Conservation (phyloP, 2,888 invertebrate genomes). For the Cremastinae sp. region DNA sequence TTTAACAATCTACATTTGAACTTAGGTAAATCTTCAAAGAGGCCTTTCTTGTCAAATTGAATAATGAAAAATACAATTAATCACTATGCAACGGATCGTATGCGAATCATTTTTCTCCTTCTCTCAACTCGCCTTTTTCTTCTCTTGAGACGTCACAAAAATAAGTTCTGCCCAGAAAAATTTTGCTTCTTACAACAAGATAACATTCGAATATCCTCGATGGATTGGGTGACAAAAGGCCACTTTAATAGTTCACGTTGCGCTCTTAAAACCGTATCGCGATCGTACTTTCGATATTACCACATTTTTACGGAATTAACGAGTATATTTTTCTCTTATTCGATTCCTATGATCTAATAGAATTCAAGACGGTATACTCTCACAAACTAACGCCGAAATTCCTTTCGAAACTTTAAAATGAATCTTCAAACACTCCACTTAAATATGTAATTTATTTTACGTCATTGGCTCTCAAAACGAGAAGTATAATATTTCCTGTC, state of each 20-base stretch:
- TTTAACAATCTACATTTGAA: slow-evolving; percentile 4
- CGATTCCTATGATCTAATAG: background rate
- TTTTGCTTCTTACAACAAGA: slow-evolving; percentile 60
- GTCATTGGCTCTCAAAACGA: too few species aligned
- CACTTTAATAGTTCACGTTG: slow-evolving; percentile 37
- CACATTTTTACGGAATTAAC: slow-evolving; percentile 34
- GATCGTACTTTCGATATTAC: slow-evolving; percentile 50
- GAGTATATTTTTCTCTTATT: slow-evolving; percentile 27
- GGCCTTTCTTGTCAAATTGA: slow-evolving; percentile 30
- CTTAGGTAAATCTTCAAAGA: slow-evolving; percentile 7
- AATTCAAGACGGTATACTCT: slow-evolving; percentile 1
- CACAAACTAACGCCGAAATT: slow-evolving; percentile 8
- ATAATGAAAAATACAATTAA: slow-evolving; percentile 43
- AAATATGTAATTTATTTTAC: slow-evolving; percentile 5
- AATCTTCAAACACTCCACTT: too few species aligned
- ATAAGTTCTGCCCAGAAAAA: slow-evolving; percentile 53
- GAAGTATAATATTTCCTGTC: too few species aligned
- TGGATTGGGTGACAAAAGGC: slow-evolving; percentile 53
- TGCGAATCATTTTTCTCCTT: slow-evolving; percentile 13
- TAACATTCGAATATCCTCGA: slow-evolving; percentile 58
- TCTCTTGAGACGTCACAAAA: slow-evolving; percentile 43
- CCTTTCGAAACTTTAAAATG: too few species aligned
- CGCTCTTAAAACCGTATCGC: slow-evolving; percentile 33
- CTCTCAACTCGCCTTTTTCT: slow-evolving; percentile 42
- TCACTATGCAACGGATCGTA: slow-evolving; percentile 30